Conservation (phyloP, 2,797 vertebrate species). For the Enteromius thamalakanensis region DNA sequence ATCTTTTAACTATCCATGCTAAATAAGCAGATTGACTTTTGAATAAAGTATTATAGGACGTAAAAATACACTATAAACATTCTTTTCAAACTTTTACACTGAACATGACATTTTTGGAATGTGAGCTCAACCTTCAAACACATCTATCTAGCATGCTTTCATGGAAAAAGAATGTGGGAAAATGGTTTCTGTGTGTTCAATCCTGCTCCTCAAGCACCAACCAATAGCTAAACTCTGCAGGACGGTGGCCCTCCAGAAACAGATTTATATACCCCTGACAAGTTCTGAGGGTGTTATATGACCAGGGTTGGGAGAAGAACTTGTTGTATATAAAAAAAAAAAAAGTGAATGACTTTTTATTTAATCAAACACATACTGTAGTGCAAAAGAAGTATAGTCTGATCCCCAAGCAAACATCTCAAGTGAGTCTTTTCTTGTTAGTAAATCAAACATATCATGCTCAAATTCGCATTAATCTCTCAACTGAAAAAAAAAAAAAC, state of each 20-base stretch:
- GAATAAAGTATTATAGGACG: slow-evolving; percentile 25
- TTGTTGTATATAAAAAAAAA: neutral
- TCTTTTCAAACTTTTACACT: neutral
- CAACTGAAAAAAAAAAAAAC: no score
- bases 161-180: no score
- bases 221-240: neutral
- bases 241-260: neutral
- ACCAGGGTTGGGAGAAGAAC: neutral
- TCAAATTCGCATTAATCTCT: neutral
- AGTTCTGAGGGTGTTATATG: slow-evolving; percentile 42
- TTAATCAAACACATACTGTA: neutral
- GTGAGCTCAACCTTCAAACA: neutral
- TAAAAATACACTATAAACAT: slow-evolving; percentile 39
- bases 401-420: neutral
- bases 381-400: neutral
- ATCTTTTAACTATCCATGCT: slow-evolving; percentile 19
- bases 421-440: neutral
- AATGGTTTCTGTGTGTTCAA: no score
- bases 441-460: neutral
- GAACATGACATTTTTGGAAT: neutral
- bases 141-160: neutral
- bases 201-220: neutral
- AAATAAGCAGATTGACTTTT: slow-evolving; percentile 54
- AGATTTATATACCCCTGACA: neutral
- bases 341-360: neutral